These are phyloP conservation scores for Ophioderma brevispina DNA, from an alignment of 35 echinoderm and acorn worm species.

Conservation along the genomic window DNA sequence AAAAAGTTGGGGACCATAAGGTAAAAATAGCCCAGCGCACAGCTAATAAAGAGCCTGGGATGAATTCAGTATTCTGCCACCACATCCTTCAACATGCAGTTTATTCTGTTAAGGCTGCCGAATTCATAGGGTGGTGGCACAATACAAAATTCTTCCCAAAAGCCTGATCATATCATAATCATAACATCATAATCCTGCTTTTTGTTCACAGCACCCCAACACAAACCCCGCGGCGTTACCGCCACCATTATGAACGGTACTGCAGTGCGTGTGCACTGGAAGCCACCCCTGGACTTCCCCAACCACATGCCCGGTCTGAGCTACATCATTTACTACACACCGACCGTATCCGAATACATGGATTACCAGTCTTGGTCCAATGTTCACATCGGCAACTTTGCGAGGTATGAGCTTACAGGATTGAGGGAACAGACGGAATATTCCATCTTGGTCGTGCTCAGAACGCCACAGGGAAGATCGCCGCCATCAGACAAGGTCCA, in stretches of 20 bases:
- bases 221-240: conserved; percentile 31
- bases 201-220: conserved; percentile 50
- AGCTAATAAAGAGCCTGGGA: no score
- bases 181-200: no score
- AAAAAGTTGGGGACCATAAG: no score
- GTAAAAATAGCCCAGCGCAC: no score
- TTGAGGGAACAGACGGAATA: conserved; percentile 65
- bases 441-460: conserved; percentile 49
- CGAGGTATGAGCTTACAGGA: conserved; percentile 28
- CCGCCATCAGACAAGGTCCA: conserved; percentile 36
- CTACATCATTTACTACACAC: conserved; percentile 78
- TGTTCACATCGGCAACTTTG: conserved; percentile 31
- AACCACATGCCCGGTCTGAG: conserved; percentile 50
- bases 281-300: conserved; percentile 51
- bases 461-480: conserved; percentile 76
- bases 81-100: no score
- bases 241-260: conserved; percentile 34
- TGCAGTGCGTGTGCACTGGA: conserved; percentile 65
- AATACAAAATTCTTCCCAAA: no score
- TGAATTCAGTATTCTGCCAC: no score
- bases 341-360: conserved; percentile 14
- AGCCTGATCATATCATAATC: no score
- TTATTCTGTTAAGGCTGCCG: no score
- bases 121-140: no score
- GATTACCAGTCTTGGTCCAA: conserved; percentile 39